These are phyloP conservation scores for Biston stratarius DNA, from an alignment of 2,888 invertebrate genomes.

Conservation along the genomic window DNA sequence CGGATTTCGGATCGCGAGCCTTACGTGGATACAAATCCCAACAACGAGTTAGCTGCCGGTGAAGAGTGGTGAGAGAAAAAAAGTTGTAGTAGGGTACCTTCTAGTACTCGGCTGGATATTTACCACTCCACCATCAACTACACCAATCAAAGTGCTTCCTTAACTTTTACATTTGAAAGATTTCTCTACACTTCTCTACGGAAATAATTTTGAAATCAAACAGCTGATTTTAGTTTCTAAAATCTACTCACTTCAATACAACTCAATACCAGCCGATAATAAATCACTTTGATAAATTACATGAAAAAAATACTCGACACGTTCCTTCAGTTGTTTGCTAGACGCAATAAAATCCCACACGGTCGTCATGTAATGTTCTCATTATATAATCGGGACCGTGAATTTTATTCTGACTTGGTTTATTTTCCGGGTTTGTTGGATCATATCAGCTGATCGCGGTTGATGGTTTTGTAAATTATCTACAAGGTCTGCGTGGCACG, in stretches of 20 bases:
- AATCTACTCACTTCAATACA: conserved; percentile 13
- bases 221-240: conserved; percentile 7
- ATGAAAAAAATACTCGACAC: conserved; percentile 5
- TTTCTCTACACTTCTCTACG: no score
- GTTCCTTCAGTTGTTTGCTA: conserved; percentile 11
- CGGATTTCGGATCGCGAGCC: no score
- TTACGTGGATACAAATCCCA: no score
- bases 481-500: no score
- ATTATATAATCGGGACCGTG: not conserved
- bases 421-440: conserved; percentile 7
- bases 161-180: not conserved
- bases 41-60: no score
- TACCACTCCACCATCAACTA: no score
- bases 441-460: conserved; percentile 1
- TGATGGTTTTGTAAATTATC: not conserved
- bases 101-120: no score
- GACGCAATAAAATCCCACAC: conserved; percentile 26
- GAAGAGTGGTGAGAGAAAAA: no score
- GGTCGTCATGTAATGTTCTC: conserved; percentile 13
- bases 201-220: conserved; percentile 1
- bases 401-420: not conserved
- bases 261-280: conserved; percentile 15
- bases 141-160: no score
- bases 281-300: conserved; percentile 29
- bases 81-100: no score